These are phyloP conservation scores for Hipparchia sbordonii DNA, from an alignment of 2,888 invertebrate species.

Conservation along the genomic window DNA sequence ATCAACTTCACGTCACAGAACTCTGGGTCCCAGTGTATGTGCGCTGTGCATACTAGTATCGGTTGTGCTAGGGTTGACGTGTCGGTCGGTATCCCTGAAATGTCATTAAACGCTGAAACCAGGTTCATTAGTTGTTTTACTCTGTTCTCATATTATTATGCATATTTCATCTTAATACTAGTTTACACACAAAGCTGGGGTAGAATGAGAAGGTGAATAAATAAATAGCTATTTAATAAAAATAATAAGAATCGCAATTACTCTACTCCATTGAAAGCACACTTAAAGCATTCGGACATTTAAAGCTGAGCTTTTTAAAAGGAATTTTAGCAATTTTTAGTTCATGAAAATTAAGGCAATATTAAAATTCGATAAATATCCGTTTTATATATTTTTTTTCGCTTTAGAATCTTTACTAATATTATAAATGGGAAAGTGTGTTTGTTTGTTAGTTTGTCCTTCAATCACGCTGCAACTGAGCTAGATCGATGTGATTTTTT, in stretches of 20 bases:
- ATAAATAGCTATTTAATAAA: no score
- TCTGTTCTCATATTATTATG: neutral
- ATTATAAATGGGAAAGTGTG: no score
- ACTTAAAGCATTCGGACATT: neutral
- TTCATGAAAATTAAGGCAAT: no score
- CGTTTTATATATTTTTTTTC: no score
- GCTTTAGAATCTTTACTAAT: no score
- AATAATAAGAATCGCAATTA: neutral
- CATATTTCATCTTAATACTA: slow-evolving; percentile 1
- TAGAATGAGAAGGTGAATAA: neutral
- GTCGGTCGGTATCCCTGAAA: slow-evolving; percentile 87
- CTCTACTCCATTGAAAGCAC: neutral
- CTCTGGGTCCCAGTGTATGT: slow-evolving; percentile 99
- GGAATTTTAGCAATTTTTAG: neutral
- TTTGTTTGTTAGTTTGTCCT: no score
- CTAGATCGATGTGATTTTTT: no score
- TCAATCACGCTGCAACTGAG: no score
- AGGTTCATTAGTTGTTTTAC: neutral
- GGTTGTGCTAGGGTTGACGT: slow-evolving; percentile 91
- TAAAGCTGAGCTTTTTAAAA: neutral
- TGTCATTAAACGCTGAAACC: slow-evolving; percentile 9
- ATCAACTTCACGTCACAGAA: slow-evolving; percentile 99
- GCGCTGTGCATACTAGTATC: slow-evolving; percentile 97
- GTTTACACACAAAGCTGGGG: neutral
- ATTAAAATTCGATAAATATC: no score